A percentile compares a stretch with the other conserved stretches of the same genome.
Conservation (phyloP, 2,113 vertebrate genomes). For the Poeciliopsis retropinna region DNA sequence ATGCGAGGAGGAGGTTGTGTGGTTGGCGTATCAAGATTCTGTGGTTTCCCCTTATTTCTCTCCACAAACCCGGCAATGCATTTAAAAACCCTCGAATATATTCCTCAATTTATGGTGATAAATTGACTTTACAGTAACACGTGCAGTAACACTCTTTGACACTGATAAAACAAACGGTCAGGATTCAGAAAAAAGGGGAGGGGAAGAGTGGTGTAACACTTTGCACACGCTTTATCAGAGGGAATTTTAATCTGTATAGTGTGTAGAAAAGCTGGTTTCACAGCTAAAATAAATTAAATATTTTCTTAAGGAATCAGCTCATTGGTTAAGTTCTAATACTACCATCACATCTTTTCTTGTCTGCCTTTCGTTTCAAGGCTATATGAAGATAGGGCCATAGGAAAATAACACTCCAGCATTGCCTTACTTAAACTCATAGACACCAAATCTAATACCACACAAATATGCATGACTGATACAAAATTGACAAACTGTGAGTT, state of each 20-base stretch:
- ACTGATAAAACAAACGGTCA: not conserved
- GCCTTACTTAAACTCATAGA: not conserved
- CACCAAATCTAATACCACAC: not conserved
- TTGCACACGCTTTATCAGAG: not conserved
- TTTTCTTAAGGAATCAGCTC: not conserved
- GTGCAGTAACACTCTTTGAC: constrained; percentile 22
- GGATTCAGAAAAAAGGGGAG: not conserved
- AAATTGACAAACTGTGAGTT: not conserved
- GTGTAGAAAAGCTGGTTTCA: no score
- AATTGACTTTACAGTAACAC: constrained; percentile 33
- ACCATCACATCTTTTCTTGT: not conserved
- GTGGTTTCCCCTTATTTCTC: constrained; percentile 57
- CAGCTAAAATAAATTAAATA: not conserved
- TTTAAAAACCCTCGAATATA: constrained; percentile 35
- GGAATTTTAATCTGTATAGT: no score
- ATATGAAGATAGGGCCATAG: not conserved
- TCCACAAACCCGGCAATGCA: constrained; percentile 52
- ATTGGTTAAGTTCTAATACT: not conserved
- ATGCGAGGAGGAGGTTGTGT: constrained; percentile 47
- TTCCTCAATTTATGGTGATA: constrained; percentile 41
- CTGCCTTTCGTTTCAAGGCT: not conserved
- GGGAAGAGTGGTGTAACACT: not conserved
- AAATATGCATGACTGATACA: not conserved
- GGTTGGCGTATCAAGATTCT: constrained; percentile 65
- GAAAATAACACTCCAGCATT: not conserved